phyloP scores from a whole-genome alignment of 2,797 vertebrate genomes.

The Schizopygopsis malacanthus region DNA sequence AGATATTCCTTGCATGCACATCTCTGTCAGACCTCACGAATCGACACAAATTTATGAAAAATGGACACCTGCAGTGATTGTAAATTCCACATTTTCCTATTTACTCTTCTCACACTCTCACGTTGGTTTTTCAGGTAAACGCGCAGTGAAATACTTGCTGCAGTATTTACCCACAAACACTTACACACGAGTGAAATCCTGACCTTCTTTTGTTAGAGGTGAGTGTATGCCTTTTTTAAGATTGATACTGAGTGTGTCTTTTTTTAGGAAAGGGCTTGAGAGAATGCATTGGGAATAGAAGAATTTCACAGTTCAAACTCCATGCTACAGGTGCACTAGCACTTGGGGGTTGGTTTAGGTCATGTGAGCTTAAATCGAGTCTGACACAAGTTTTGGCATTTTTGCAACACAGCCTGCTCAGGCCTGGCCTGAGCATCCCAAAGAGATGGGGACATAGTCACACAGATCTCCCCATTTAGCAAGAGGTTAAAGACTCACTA shows the following conservation, averaged over 20 bases:
- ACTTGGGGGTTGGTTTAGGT: conserved; percentile 38
- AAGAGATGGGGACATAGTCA: not conserved
- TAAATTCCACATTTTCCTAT: conserved; percentile 18
- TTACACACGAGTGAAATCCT: not conserved
- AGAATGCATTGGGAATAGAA: conserved; percentile 42
- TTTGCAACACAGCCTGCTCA: conserved; percentile 23
- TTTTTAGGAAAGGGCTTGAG: not conserved
- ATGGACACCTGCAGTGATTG: not conserved
- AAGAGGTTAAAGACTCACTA: not conserved
- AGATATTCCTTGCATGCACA: conserved; percentile 38
- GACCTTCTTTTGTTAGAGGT: conserved; percentile 12
- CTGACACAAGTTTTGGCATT: conserved; percentile 47
- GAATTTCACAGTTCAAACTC: conserved; percentile 47
- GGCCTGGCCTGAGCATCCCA: conserved; percentile 9
- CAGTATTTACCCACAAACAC: not conserved
- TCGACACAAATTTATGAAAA: conserved; percentile 20
- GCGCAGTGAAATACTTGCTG: not conserved
- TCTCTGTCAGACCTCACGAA: conserved; percentile 35
- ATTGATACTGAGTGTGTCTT: not conserved
- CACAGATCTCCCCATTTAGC: not conserved
- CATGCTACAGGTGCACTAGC: conserved; percentile 49
- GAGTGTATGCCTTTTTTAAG: conserved; percentile 38
- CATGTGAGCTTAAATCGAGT: conserved; percentile 42
- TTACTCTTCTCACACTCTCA: conserved; percentile 22
- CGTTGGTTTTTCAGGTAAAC: not conserved